Conservation (phyloP, 2,113 vertebrate genomes). For the Macquaria australasica region DNA sequence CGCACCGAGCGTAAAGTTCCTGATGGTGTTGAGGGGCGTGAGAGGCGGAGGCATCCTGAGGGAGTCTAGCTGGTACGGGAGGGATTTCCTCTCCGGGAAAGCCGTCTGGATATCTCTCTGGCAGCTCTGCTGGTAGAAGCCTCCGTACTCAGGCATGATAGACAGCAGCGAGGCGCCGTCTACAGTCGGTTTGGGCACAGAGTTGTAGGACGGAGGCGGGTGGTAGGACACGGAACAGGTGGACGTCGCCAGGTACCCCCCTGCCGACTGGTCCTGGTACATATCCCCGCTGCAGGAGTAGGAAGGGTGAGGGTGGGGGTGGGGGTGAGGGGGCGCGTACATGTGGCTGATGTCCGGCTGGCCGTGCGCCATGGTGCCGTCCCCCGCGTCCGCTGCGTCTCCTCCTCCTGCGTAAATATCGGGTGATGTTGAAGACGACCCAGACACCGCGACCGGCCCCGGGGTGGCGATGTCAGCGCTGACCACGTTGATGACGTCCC, state of each 20-base stretch:
- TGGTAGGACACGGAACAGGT: slow-evolving; percentile 86
- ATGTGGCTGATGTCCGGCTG: slow-evolving; percentile 91
- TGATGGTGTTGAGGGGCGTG: slow-evolving; percentile 94
- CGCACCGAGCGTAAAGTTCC: slow-evolving; percentile 91
- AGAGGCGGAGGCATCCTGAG: slow-evolving; percentile 90
- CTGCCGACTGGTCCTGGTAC: slow-evolving; percentile 89
- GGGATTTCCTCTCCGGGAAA: slow-evolving; percentile 90
- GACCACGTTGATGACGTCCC: slow-evolving; percentile 90
- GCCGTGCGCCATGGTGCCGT: slow-evolving; percentile 88
- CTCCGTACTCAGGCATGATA: slow-evolving; percentile 90
- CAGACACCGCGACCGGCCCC: slow-evolving; percentile 79
- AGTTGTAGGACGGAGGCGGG: slow-evolving; percentile 86
- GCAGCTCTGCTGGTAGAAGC: slow-evolving; percentile 91
- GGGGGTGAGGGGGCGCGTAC: slow-evolving; percentile 89
- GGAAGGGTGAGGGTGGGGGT: slow-evolving; percentile 84
- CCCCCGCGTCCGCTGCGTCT: slow-evolving; percentile 60
- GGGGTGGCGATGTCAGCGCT: slow-evolving; percentile 88
- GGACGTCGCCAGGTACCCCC: slow-evolving; percentile 85
- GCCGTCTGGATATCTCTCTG: slow-evolving; percentile 88
- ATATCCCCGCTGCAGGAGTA: slow-evolving; percentile 90
- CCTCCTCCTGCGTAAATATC: slow-evolving; percentile 68
- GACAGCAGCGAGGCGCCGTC: slow-evolving; percentile 89
- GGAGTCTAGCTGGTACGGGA: slow-evolving; percentile 90
- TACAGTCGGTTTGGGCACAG: slow-evolving; percentile 86
- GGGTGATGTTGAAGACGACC: slow-evolving; percentile 81